Evolutionary conservation across 2,113 vertebrate species (phyloP), one percentile per base, ranked within the genome.

Genomic region (Hucho hucho): DNA sequence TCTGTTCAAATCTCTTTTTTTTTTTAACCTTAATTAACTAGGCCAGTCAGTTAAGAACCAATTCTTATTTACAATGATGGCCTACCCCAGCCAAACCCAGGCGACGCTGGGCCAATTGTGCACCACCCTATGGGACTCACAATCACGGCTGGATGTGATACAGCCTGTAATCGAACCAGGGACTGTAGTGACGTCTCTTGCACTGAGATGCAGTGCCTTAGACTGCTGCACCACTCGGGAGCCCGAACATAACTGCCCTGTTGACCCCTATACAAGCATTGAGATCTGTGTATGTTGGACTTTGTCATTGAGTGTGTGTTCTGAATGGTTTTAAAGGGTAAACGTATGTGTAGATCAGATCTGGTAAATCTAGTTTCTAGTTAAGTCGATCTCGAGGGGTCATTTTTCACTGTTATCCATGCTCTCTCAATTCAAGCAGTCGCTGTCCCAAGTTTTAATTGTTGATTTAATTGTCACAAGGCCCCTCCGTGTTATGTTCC

Each of bases 401-500:
- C 78, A 43, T 46, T 67, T 13, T 28, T 80, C 70, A 80, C 46
- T 72, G 58, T 81, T 79, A 77, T 43, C 71, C 69, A 64, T 59
- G 43, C 14, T 64, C 67, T 61, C 66, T 24, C 13, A 22, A 64
- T 32, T 69, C 76, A 47, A 24, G 13, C 12, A 43, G 58, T 25
- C 11, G 53, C 64, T 26, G 28, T 61, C 59, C 67, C 80, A 82
- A 81, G 75, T 79, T 69, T 69, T 63, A 1, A 69, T 70, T 72
- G 80, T 77, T 29, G 78, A 81, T 75, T 86, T 74, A 83, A 84
- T 28, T 58, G 58, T 68, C 70, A 4, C 3, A 65, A 64, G 64
- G 59, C 70, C 29, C 26, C n/a, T 65, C 67, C 63, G 70, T 74
- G 24, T 78, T 87, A 74, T 73, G 70, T 87, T 87, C 80, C 79